Evolutionary conservation across 2,888 invertebrate genomes (phyloP).

Genomic region (Bombylius discolor): DNA sequence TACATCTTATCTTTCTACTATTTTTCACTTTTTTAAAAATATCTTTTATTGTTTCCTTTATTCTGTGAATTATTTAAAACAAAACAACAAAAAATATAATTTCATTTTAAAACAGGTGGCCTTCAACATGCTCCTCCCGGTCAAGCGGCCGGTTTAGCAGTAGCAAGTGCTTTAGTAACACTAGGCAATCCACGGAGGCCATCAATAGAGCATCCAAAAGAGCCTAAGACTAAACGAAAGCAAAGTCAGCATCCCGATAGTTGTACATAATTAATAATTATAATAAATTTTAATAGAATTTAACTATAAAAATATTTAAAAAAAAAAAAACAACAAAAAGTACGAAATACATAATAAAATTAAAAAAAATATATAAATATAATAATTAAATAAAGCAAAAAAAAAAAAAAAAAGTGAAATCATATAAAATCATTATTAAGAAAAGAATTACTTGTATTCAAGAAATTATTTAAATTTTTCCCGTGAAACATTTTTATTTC

Average conservation of each 20-base stretch:
- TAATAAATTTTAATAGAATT: slow-evolving; percentile 13
- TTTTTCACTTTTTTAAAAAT: neutral
- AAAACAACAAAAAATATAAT: neutral
- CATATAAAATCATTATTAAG: too few relatives aligned
- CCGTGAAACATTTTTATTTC: too few relatives aligned
- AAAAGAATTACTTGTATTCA: too few relatives aligned
- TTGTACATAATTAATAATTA: slow-evolving; percentile 31
- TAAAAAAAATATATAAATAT: neutral
- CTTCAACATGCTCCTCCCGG: slow-evolving; percentile 70
- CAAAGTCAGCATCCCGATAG: slow-evolving; percentile 58
- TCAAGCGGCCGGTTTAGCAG: slow-evolving; percentile 70
- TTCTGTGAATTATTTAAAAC: neutral
- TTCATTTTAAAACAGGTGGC: slow-evolving; percentile 42
- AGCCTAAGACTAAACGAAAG: slow-evolving; percentile 38
- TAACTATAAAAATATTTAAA: slow-evolving; percentile 17
- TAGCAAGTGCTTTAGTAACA: slow-evolving; percentile 81
- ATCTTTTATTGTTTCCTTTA: neutral
- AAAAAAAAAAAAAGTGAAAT: neutral
- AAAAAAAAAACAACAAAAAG: slow-evolving; percentile 13
- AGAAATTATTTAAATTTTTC: too few relatives aligned
- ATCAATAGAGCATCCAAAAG: slow-evolving; percentile 47
- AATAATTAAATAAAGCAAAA: neutral
- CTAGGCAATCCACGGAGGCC: slow-evolving; percentile 67
- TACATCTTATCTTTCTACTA: neutral
- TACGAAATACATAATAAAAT: neutral